Conservation (phyloP, 2,797 vertebrate genomes). For the Meda fulgida region DNA sequence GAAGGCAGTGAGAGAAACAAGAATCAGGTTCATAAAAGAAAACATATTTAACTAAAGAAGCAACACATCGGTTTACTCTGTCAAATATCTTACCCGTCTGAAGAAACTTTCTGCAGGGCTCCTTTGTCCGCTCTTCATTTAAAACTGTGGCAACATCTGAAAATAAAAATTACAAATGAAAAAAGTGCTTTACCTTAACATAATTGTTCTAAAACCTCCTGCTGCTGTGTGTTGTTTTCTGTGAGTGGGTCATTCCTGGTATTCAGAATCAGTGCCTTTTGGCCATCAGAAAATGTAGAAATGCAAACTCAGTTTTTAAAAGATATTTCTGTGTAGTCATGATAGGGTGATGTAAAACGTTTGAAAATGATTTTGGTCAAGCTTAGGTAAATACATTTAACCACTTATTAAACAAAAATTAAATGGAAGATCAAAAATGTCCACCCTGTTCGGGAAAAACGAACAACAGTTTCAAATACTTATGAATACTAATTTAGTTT, state of each 20-base stretch:
- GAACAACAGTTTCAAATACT: no score
- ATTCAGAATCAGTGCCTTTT: no score
- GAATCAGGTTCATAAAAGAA: neutral
- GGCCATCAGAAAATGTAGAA: no score
- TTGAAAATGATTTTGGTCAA: no score
- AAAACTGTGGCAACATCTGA: constrained; percentile 88
- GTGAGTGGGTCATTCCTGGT: constrained; percentile 46
- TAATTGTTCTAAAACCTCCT: neutral
- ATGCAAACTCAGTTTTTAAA: no score
- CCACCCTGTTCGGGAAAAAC: no score
- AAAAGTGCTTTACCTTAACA: neutral
- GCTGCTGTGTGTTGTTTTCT: neutral
- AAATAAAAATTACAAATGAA: neutral
- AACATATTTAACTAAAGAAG: neutral
- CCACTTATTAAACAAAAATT: no score
- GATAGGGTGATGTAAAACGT: no score
- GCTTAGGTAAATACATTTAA: no score
- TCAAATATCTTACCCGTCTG: constrained; percentile 82
- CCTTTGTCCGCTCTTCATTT: constrained; percentile 90
- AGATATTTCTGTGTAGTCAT: no score
- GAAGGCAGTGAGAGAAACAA: constrained; percentile 25
- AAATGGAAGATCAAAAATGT: no score
- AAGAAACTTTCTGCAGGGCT: constrained; percentile 92
- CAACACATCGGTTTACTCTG: neutral
- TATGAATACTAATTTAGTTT: no score